These are phyloP conservation scores for Teinopalpus imperialis DNA, from an alignment of 2,888 invertebrate species.

Conservation along the genomic window DNA sequence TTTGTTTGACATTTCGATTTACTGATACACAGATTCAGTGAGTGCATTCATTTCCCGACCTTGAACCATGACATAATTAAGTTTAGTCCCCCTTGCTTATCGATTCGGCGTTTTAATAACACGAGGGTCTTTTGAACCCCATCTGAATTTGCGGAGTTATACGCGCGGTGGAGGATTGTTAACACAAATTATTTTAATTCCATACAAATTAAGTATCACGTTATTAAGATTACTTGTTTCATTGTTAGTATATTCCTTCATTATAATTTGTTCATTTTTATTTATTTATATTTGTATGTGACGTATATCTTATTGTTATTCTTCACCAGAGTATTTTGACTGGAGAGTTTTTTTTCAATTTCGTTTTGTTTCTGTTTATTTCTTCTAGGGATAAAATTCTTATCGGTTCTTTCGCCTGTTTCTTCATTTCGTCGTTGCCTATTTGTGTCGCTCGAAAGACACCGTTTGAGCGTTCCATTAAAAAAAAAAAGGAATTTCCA, in stretches of 20 bases:
- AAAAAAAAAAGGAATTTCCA: slow-evolving; percentile 18
- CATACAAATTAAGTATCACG: slow-evolving; percentile 10
- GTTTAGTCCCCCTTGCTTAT: slow-evolving; percentile 58
- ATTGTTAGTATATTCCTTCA: too few species aligned
- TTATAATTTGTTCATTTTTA: too few species aligned
- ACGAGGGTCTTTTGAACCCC: slow-evolving; percentile 53
- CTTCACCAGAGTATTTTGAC: too few species aligned
- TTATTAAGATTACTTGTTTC: too few species aligned
- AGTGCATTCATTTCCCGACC: slow-evolving; percentile 50
- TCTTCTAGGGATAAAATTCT: too few species aligned
- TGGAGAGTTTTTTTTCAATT: background rate
- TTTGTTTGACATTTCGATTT: too few species aligned
- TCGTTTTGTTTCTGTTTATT: too few species aligned
- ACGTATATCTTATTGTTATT: too few species aligned
- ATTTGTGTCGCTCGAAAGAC: background rate
- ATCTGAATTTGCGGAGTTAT: slow-evolving; percentile 46
- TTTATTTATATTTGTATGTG: too few species aligned
- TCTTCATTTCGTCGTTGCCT: slow-evolving; percentile 5
- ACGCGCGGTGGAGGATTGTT: slow-evolving; percentile 1
- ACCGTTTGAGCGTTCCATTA: slow-evolving; percentile 2
- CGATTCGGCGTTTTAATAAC: slow-evolving; percentile 61
- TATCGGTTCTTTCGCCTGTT: too few species aligned
- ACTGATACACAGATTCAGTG: too few species aligned
- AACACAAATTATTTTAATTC: slow-evolving; percentile 6
- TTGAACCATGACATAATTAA: slow-evolving; percentile 71